phyloP scores from a whole-genome alignment of 2,888 invertebrate species.

The Cosmia trapezina region DNA sequence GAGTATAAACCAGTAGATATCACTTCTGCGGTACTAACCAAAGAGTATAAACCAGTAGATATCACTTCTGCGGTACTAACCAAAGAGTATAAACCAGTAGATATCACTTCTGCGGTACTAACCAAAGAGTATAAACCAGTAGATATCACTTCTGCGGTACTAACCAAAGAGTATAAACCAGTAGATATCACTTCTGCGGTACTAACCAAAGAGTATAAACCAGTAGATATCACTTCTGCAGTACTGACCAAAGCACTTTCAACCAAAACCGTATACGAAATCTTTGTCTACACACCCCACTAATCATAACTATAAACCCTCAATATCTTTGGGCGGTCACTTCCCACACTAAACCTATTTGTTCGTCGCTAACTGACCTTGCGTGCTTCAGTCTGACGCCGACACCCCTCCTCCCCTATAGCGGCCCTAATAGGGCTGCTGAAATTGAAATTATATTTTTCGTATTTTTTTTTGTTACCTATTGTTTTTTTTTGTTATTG shows the following conservation, averaged over 20 bases:
- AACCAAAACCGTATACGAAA: conserved; percentile 7
- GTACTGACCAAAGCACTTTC: background rate
- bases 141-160: too few species aligned
- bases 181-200: too few species aligned
- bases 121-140: too few species aligned
- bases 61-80: too few species aligned
- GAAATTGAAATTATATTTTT: background rate
- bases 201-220: too few species aligned
- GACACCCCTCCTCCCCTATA: conserved; percentile 40
- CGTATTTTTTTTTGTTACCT: background rate
- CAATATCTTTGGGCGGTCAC: conserved; percentile 39
- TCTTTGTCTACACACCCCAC: background rate
- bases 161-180: too few species aligned
- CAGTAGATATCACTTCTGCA: background rate
- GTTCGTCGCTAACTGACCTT: conserved; percentile 60
- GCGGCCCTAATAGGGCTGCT: conserved; percentile 46
- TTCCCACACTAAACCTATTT: conserved; percentile 55
- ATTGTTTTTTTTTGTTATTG: conserved; percentile 14
- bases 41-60: too few species aligned
- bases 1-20: too few species aligned
- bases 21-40: too few species aligned
- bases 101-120: background rate
- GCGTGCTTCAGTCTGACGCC: conserved; percentile 38
- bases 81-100: too few species aligned
- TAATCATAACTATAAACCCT: conserved; percentile 35